These are phyloP conservation scores for Hemiscyllium ocellatum DNA, from an alignment of 2,113 vertebrate species.

Conservation along the genomic window DNA sequence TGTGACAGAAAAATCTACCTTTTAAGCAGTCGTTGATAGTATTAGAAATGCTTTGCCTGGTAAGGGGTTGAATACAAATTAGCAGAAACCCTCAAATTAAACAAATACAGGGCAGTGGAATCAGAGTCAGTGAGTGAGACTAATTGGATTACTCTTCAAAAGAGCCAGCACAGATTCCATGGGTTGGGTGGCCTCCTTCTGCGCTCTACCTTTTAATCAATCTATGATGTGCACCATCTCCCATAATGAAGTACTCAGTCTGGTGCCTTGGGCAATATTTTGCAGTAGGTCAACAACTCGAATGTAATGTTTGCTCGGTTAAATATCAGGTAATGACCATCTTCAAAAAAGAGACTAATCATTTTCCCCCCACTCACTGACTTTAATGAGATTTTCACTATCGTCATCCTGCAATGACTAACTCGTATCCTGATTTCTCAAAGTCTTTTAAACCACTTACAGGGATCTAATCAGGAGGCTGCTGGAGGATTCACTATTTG, in stretches of 20 bases:
- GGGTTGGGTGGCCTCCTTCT: not conserved
- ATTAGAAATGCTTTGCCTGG: no score
- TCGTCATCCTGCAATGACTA: not conserved
- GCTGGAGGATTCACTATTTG: not conserved
- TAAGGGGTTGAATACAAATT: no score
- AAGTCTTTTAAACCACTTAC: not conserved
- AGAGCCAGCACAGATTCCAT: not conserved
- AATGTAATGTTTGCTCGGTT: not conserved
- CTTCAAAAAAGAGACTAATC: not conserved
- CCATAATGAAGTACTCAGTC: no score
- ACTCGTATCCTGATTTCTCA: not conserved
- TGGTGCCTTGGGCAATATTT: no score
- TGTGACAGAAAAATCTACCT: no score
- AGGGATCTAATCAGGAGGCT: not conserved
- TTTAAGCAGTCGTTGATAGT: no score
- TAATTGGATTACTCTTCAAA: not conserved
- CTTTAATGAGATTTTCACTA: not conserved
- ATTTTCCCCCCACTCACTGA: not conserved
- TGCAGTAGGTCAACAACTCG: no score
- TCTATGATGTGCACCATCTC: no score
- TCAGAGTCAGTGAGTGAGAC: no score
- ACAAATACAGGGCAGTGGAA: no score
- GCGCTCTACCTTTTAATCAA: no score
- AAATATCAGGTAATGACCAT: not conserved
- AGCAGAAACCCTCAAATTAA: no score